phyloP scores from a whole-genome alignment of 2,888 invertebrate genomes.

The Bimastos eiseni region DNA sequence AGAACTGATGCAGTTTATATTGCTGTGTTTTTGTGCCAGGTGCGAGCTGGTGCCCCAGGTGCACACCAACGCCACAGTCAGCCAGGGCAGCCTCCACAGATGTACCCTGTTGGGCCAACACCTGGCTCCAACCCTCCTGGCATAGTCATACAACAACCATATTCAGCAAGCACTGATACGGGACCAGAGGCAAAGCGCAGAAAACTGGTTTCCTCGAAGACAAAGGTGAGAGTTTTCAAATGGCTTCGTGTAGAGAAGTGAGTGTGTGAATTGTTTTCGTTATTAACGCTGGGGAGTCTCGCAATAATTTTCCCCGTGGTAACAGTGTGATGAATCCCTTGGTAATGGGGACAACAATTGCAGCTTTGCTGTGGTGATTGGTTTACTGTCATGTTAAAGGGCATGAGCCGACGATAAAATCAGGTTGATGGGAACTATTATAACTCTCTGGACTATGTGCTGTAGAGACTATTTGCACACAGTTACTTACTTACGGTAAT shows the following conservation, averaged over 20 bases:
- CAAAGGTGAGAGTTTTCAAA: constrained; percentile 8
- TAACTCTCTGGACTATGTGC: no score
- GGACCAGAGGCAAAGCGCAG: constrained; percentile 22
- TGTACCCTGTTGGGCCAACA: background rate
- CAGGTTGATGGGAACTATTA: no score
- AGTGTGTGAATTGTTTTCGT: background rate
- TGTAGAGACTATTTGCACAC: no score
- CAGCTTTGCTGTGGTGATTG: no score
- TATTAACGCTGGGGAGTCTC: no score
- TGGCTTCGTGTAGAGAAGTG: background rate
- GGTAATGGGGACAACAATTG: no score
- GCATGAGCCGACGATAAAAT: no score
- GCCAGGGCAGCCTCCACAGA: constrained; percentile 4
- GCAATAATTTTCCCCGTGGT: no score
- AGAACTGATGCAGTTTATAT: background rate
- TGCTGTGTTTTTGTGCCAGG: background rate
- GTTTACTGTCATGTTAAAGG: no score
- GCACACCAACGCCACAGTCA: background rate
- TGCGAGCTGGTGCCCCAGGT: background rate
- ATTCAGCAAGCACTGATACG: background rate
- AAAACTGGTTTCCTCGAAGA: background rate
- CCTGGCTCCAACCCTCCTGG: background rate
- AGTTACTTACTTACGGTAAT: no score
- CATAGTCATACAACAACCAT: background rate
- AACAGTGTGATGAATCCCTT: no score